Percentiles rank a stretch among this genome's conserved stretches.
Conservation (phyloP, 2,888 invertebrate species). For the Ypsolopha scabrella region DNA sequence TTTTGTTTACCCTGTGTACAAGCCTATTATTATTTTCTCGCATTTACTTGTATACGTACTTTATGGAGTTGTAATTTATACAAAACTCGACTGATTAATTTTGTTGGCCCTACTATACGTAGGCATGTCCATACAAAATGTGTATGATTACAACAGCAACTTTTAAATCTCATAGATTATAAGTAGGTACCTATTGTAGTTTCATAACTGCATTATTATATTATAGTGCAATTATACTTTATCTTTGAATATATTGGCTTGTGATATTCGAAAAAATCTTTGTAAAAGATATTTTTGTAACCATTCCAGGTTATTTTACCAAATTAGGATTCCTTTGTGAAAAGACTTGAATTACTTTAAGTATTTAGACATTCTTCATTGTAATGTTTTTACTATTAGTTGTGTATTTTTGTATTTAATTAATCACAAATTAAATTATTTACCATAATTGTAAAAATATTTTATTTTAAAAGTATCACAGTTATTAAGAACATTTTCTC, state of each 20-base stretch:
- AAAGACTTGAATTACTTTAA: conserved; percentile 5
- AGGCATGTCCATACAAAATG: too few relatives aligned
- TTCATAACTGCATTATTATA: too few relatives aligned
- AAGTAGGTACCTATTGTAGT: neutral
- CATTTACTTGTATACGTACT: too few relatives aligned
- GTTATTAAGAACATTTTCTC: conserved; percentile 6
- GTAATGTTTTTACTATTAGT: neutral
- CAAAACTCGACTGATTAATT: too few relatives aligned
- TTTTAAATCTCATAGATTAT: conserved; percentile 6
- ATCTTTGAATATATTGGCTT: conserved; percentile 16
- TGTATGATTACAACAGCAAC: too few relatives aligned
- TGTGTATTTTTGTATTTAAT: conserved; percentile 1
- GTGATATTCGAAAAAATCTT: conserved; percentile 44
- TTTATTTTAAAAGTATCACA: conserved; percentile 10
- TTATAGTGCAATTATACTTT: conserved; percentile 12
- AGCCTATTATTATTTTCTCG: too few relatives aligned
- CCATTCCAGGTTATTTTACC: conserved; percentile 42
- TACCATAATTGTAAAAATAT: neutral
- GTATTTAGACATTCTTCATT: neutral
- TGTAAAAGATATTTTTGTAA: conserved; percentile 33
- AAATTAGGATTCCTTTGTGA: conserved; percentile 4
- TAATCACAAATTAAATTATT: neutral
- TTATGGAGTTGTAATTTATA: too few relatives aligned
- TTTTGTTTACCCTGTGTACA: too few relatives aligned
- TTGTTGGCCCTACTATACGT: too few relatives aligned